Evolutionary conservation across 2,113 vertebrate species (phyloP).

Genomic region (Myodes glareolus): DNA sequence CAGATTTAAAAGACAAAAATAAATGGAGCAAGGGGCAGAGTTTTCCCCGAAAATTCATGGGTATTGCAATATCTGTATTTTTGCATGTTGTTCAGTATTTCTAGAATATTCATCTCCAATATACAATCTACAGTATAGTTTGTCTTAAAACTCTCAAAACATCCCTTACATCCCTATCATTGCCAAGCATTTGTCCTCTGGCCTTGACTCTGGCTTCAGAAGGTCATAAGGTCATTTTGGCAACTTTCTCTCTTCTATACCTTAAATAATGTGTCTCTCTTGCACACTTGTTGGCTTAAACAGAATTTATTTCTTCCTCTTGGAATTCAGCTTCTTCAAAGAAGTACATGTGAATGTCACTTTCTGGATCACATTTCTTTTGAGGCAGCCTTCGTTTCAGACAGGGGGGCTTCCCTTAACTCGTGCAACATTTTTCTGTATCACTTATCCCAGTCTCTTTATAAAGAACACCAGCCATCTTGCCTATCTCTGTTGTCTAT

Average conservation of each 20-base stretch:
- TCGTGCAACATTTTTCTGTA: constrained; percentile 33
- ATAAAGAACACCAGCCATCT: neutral
- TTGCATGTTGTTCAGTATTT: neutral
- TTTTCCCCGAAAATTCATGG: neutral
- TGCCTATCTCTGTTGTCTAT: neutral
- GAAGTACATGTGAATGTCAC: rapidly evolving
- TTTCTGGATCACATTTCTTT: neutral
- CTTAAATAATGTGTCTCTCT: neutral
- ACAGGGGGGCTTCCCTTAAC: constrained; percentile 55
- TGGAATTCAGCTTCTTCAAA: neutral
- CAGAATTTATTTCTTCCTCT: neutral
- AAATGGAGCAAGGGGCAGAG: neutral
- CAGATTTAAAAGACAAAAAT: neutral
- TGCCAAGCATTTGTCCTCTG: neutral
- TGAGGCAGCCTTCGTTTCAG: neutral
- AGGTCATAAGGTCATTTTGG: neutral
- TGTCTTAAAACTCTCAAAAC: neutral
- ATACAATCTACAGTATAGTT: neutral
- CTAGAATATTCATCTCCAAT: neutral
- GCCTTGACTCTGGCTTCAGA: neutral
- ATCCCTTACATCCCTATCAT: neutral
- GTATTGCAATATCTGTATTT: neutral
- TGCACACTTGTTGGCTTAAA: neutral
- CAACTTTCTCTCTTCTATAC: neutral
- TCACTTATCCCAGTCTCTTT: neutral